Conservation (phyloP, 2,113 vertebrate genomes). For the Megalops atlanticus region DNA sequence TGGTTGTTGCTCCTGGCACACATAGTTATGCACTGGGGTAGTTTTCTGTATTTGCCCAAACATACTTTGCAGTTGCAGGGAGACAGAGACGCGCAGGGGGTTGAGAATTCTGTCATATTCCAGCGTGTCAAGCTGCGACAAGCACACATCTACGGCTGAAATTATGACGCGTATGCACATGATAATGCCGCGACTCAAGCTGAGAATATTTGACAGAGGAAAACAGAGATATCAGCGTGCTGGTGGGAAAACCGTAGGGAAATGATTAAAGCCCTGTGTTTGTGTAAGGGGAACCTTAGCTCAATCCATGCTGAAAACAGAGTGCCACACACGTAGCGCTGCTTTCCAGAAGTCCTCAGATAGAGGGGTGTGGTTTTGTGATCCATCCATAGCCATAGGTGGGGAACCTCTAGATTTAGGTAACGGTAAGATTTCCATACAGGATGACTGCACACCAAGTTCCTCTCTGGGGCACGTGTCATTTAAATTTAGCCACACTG, state of each 20-base stretch:
- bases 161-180: no score
- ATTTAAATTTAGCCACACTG: no score
- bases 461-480: neutral
- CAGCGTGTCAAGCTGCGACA: no score
- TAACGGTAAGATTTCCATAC: conserved; percentile 38
- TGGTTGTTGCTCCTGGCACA: no score
- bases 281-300: conserved; percentile 44
- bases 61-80: no score
- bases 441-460: neutral
- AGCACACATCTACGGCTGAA: no score
- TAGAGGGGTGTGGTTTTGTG: conserved; percentile 39
- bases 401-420: conserved; percentile 37
- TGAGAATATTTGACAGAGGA: neutral
- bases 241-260: conserved; percentile 59
- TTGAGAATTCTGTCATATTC: no score
- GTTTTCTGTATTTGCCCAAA: no score
- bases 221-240: conserved; percentile 34
- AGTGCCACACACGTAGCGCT: neutral
- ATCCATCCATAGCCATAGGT: conserved; percentile 19
- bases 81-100: no score
- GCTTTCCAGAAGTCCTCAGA: conserved; percentile 12
- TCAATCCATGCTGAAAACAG: conserved; percentile 47
- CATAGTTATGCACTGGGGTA: no score
- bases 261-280: conserved; percentile 51
- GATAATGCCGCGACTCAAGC: no score